These are phyloP conservation scores for Myopa tessellatipennis DNA, from an alignment of 2,888 invertebrate species.

Conservation along the genomic window DNA sequence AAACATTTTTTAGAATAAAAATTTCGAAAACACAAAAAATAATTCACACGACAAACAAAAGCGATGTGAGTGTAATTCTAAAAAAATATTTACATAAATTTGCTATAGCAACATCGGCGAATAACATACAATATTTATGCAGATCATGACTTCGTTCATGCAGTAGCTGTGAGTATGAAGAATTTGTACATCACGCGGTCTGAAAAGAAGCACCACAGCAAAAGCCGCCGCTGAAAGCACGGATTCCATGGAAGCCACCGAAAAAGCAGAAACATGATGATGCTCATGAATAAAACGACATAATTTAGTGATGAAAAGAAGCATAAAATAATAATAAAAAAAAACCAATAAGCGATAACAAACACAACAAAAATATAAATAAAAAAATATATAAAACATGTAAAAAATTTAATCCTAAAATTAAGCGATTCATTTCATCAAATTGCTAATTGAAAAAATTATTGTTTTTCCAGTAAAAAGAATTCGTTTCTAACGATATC, in stretches of 20 bases:
- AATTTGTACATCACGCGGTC: slow-evolving; percentile 26
- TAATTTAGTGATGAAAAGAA: slow-evolving; percentile 11
- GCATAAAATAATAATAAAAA: not conserved
- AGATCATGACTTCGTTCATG: slow-evolving; percentile 28
- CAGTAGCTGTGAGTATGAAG: not conserved
- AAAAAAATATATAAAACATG: not conserved
- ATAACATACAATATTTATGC: slow-evolving; percentile 30
- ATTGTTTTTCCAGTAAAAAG: not conserved
- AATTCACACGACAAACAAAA: not conserved
- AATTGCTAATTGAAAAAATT: not conserved
- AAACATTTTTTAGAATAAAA: no score
- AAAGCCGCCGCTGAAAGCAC: not conserved
- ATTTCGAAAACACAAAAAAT: not conserved
- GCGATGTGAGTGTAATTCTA: not conserved
- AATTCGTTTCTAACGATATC: not conserved
- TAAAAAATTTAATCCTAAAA: no score
- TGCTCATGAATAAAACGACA: slow-evolving; percentile 33
- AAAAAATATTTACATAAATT: slow-evolving; percentile 26
- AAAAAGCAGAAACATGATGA: not conserved
- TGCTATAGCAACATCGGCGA: slow-evolving; percentile 6
- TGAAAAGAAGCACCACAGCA: not conserved
- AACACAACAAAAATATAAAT: not conserved
- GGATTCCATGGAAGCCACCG: not conserved
- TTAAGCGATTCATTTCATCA: slow-evolving; percentile 13
- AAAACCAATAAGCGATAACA: no score